Percentiles rank a stretch among this genome's conserved stretches.
Conservation (phyloP, 1,140 invertebrate species). For the Formica selysi region DNA sequence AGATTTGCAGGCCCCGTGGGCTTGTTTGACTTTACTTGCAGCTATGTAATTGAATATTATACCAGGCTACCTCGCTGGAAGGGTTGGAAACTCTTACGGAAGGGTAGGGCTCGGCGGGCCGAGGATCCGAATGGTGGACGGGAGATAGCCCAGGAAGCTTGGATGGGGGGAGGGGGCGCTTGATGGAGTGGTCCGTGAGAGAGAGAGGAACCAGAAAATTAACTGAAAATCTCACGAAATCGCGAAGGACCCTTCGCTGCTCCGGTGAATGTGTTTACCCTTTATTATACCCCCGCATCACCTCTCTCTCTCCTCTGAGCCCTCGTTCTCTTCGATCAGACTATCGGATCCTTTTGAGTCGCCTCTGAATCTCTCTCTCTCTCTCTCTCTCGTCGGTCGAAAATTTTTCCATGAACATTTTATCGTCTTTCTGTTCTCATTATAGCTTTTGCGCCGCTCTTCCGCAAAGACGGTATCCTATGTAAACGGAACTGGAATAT, state of each 20-base stretch:
- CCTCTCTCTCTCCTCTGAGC: slow-evolving; percentile 19
- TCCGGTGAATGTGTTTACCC: slow-evolving; percentile 73
- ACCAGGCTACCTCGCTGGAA: slow-evolving; percentile 78
- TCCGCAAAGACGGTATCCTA: neutral
- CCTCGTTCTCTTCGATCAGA: neutral
- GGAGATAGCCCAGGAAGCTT: slow-evolving; percentile 70
- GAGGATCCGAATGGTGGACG: slow-evolving; percentile 75
- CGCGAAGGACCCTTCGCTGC: slow-evolving; percentile 68
- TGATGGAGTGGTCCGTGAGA: slow-evolving; percentile 75
- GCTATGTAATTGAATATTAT: slow-evolving; percentile 83
- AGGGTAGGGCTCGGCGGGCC: slow-evolving; percentile 69
- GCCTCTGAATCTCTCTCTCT: neutral
- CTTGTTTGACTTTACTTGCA: slow-evolving; percentile 82
- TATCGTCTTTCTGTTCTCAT: neutral
- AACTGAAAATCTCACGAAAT: slow-evolving; percentile 79
- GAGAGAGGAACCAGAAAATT: slow-evolving; percentile 77
- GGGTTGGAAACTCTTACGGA: slow-evolving; percentile 80
- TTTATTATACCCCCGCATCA: slow-evolving; percentile 77
- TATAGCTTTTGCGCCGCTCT: neutral
- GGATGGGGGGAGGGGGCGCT: slow-evolving; percentile 49
- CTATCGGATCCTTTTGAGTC: slow-evolving; percentile 25
- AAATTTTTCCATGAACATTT: slow-evolving; percentile 16
- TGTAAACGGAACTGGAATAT: neutral
- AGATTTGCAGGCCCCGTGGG: slow-evolving; percentile 76
- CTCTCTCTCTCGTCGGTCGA: neutral